Evolutionary conservation across 2,888 invertebrate species (phyloP).

Genomic region (Choreutis nemorana): DNA sequence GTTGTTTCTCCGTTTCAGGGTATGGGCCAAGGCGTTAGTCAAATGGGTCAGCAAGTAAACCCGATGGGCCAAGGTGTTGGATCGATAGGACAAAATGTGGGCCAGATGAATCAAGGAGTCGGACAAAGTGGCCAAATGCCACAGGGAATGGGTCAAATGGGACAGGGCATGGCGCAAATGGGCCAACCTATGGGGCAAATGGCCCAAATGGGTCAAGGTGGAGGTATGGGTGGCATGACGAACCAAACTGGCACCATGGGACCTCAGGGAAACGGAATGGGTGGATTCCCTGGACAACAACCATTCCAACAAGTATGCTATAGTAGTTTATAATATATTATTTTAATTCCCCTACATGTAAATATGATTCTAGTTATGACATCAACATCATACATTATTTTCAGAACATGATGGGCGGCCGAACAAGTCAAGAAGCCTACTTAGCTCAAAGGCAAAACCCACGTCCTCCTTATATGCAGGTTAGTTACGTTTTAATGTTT

Average conservation of each 20-base stretch:
- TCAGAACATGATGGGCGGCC: slow-evolving; percentile 69
- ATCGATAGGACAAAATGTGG: slow-evolving; percentile 50
- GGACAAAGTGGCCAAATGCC: slow-evolving; percentile 51
- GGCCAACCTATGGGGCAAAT: slow-evolving; percentile 63
- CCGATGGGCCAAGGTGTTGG: slow-evolving; percentile 54
- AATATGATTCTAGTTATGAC: not conserved
- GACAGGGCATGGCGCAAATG: slow-evolving; percentile 55
- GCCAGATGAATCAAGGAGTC: slow-evolving; percentile 58
- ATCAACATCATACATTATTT: slow-evolving; percentile 19
- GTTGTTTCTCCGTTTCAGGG: no score
- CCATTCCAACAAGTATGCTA: slow-evolving; percentile 54
- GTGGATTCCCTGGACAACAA: slow-evolving; percentile 62
- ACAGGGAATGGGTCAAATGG: slow-evolving; percentile 52
- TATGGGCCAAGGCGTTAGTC: slow-evolving; percentile 54
- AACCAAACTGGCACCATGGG: slow-evolving; percentile 59
- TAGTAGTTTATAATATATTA: not conserved
- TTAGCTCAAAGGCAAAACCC: slow-evolving; percentile 68
- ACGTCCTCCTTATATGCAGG: slow-evolving; percentile 75
- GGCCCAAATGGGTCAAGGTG: slow-evolving; percentile 58
- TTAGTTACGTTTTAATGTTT: no score
- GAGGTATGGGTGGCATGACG: slow-evolving; percentile 51
- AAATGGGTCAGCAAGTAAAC: slow-evolving; percentile 60
- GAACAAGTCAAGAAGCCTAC: slow-evolving; percentile 63
- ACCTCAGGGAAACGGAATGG: slow-evolving; percentile 57
- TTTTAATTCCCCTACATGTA: slow-evolving; percentile 12